Conservation (phyloP, 2,797 vertebrate species). For the Lycodopsis pacificus region DNA sequence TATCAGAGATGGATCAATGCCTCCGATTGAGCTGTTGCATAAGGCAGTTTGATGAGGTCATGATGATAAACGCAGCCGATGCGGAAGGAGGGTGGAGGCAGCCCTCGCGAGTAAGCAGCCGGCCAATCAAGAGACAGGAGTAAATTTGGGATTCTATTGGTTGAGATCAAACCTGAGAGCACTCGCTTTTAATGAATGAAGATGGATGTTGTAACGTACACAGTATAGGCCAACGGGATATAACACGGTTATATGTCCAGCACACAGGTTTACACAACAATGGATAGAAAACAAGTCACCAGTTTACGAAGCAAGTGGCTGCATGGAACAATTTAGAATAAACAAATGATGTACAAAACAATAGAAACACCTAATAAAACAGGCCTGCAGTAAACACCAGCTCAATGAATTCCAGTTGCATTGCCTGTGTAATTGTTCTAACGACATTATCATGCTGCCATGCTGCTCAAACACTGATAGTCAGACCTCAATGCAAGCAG, state of each 20-base stretch:
- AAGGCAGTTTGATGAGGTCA: conserved; percentile 74
- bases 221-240: not conserved
- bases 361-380: not conserved
- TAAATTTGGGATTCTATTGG: conserved; percentile 15
- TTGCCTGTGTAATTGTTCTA: not conserved
- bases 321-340: not conserved
- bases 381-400: not conserved
- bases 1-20: conserved; percentile 72
- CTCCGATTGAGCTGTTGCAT: conserved; percentile 74
- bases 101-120: not conserved
- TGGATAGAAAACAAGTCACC: not conserved
- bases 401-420: not conserved
- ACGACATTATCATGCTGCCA: not conserved
- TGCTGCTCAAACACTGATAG: not conserved
- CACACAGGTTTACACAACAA: not conserved
- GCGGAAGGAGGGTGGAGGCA: not conserved
- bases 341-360: conserved; percentile 1
- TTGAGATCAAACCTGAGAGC: conserved; percentile 22
- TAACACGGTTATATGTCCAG: not conserved
- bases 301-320: not conserved
- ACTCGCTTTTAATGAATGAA: conserved; percentile 18
- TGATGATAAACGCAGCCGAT: conserved; percentile 41
- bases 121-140: conserved; percentile 13
- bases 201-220: conserved; percentile 12
- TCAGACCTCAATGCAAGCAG: not conserved